These are phyloP conservation scores for Xanthia icteritia DNA, from an alignment of 2,888 invertebrate species.

Conservation along the genomic window DNA sequence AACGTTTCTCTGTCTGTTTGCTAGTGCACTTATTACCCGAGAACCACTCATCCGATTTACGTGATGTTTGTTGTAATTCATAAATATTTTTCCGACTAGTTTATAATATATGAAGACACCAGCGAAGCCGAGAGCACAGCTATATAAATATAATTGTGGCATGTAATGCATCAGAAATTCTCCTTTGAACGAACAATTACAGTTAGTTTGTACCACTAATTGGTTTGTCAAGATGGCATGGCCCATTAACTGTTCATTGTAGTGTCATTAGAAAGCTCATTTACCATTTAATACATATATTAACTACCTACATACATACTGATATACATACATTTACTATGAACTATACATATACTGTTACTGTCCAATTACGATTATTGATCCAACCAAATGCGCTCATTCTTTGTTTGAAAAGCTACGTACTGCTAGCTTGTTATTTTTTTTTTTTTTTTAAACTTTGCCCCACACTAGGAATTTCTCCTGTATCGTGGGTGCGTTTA, in stretches of 20 bases:
- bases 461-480: too few relatives aligned
- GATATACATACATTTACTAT: background rate
- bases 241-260: background rate
- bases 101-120: background rate
- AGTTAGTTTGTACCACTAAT: background rate
- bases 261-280: background rate
- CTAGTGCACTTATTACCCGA: constrained; percentile 8
- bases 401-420: too few relatives aligned
- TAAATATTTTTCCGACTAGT: background rate
- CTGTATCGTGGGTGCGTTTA: too few relatives aligned
- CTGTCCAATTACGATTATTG: too few relatives aligned
- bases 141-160: too few relatives aligned
- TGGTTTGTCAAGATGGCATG: background rate
- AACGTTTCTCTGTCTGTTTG: background rate
- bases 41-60: constrained; percentile 17
- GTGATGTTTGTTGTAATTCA: background rate
- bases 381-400: too few relatives aligned
- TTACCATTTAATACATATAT: background rate
- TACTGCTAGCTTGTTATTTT: too few relatives aligned
- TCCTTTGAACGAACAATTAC: background rate
- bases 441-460: too few relatives aligned
- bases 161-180: too few relatives aligned
- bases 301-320: background rate
- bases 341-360: background rate
- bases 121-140: background rate